phyloP scores from a whole-genome alignment of 2,113 vertebrate genomes.

The Lonchura striata region DNA sequence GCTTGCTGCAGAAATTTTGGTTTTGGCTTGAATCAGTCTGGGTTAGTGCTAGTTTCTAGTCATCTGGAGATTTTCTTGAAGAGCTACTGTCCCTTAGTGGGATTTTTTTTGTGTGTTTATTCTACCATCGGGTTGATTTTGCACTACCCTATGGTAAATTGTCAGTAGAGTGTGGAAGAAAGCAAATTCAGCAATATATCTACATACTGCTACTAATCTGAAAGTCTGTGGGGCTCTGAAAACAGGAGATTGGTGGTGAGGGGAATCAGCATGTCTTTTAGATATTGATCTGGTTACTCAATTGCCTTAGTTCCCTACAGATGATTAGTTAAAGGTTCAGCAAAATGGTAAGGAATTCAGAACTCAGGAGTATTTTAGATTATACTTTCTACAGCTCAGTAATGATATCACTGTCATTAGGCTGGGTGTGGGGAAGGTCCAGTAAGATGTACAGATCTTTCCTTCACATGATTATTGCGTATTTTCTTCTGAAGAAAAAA shows the following conservation, averaged over 20 bases:
- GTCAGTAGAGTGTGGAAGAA: background rate
- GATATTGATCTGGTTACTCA: background rate
- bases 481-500: background rate
- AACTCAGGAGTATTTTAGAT: background rate
- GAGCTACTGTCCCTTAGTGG: background rate
- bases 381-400: background rate
- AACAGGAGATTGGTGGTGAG: background rate
- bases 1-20: background rate
- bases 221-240: background rate
- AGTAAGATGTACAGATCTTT: background rate
- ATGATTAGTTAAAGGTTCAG: background rate
- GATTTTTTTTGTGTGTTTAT: background rate
- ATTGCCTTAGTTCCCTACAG: background rate
- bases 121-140: background rate
- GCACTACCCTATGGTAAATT: background rate
- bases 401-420: background rate
- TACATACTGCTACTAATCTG: background rate
- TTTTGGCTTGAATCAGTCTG: background rate
- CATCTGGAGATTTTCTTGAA: background rate
- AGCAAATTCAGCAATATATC: background rate
- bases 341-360: background rate
- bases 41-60: background rate
- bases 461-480: accelerated
- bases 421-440: background rate
- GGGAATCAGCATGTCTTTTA: background rate